phyloP scores from a whole-genome alignment of 2,113 vertebrate species.

The Pungitius pungitius region DNA sequence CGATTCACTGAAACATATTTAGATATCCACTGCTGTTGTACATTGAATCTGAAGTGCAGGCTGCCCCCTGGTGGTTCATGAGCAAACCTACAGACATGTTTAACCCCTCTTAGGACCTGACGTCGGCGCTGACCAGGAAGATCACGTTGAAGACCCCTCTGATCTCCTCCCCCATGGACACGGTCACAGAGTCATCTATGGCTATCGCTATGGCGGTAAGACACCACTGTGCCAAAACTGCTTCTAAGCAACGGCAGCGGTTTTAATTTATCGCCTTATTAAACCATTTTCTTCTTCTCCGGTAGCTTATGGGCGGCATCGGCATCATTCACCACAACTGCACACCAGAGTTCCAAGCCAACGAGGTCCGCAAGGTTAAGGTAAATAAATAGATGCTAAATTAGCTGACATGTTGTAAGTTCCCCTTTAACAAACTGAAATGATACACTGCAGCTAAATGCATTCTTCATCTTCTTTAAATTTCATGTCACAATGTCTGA shows the following conservation, averaged over 20 bases:
- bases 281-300: neutral
- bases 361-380: conserved; percentile 94
- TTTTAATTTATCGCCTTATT: neutral
- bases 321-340: conserved; percentile 97
- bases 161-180: conserved; percentile 96
- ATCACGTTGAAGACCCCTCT: conserved; percentile 92
- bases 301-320: conserved; percentile 92
- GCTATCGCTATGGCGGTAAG: conserved; percentile 95
- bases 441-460: neutral
- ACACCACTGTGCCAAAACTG: neutral
- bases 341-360: conserved; percentile 94
- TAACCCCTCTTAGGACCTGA: conserved; percentile 83
- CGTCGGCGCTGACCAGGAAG: conserved; percentile 91
- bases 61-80: conserved; percentile 60
- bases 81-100: neutral
- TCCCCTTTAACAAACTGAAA: too few relatives aligned
- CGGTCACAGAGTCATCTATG: conserved; percentile 94
- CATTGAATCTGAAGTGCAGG: neutral
- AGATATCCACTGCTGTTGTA: neutral
- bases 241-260: neutral
- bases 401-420: too few relatives aligned
- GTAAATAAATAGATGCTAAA: conserved; percentile 62
- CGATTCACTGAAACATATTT: neutral
- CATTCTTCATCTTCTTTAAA: neutral
- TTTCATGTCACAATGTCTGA: neutral